These are phyloP conservation scores for Hormiphora californensis DNA, from an alignment of 37 sponge, comb jelly and placozoan genomes.

Conservation along the genomic window DNA sequence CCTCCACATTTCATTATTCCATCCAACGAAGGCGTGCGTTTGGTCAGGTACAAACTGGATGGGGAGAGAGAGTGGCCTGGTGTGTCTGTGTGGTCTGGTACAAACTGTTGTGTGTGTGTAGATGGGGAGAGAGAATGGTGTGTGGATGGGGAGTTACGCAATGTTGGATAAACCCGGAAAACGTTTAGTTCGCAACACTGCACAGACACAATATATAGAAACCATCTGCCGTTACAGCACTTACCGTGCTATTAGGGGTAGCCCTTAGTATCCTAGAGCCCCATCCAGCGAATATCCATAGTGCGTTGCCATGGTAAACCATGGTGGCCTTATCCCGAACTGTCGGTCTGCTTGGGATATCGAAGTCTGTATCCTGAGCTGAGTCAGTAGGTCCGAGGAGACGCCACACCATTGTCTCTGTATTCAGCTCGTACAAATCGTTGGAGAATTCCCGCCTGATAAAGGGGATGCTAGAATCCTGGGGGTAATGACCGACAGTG, in stretches of 20 bases:
- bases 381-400: neutral
- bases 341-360: neutral
- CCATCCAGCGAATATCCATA: conserved; percentile 51
- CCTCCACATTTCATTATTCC: conserved; percentile 54
- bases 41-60: conserved; percentile 34
- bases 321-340: conserved; percentile 31
- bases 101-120: too few relatives aligned
- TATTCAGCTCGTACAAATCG: conserved; percentile 3
- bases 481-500: too few relatives aligned
- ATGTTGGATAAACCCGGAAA: too few relatives aligned
- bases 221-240: neutral
- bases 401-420: conserved; percentile 21
- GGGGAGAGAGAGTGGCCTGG: neutral
- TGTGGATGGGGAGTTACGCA: too few relatives aligned
- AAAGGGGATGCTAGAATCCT: neutral
- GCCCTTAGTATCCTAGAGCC: conserved; percentile 3
- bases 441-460: conserved; percentile 23
- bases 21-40: conserved; percentile 43
- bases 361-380: neutral
- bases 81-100: neutral
- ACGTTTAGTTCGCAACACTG: too few relatives aligned
- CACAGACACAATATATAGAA: too few relatives aligned
- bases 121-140: too few relatives aligned
- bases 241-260: neutral
- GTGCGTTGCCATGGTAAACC: conserved; percentile 6